Conservation (phyloP, 1,140 invertebrate species). For the Olivierus martensii region DNA sequence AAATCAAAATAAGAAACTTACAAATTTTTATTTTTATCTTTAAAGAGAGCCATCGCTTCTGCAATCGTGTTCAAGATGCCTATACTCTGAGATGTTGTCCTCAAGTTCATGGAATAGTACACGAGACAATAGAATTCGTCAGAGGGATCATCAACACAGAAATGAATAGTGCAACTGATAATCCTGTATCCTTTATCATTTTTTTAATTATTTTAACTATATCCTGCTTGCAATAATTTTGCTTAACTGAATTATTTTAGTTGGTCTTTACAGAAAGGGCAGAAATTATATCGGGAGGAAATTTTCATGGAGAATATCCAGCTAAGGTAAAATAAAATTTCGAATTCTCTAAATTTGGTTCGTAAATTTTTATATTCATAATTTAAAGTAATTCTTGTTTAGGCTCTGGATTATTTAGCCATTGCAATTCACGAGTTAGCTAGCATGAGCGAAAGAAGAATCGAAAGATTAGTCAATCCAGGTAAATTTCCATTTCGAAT, state of each 20-base stretch:
- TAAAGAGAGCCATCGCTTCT: slow-evolving; percentile 50
- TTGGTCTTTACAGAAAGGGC: slow-evolving; percentile 51
- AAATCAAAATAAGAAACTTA: too few species aligned
- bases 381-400: neutral
- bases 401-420: slow-evolving; percentile 51
- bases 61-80: slow-evolving; percentile 55
- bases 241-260: slow-evolving; percentile 23
- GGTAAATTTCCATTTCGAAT: slow-evolving; percentile 26
- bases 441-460: slow-evolving; percentile 53
- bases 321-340: slow-evolving; percentile 40
- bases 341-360: too few species aligned
- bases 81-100: slow-evolving; percentile 58
- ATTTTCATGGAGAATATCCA: slow-evolving; percentile 58
- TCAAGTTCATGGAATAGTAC: slow-evolving; percentile 50
- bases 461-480: slow-evolving; percentile 54
- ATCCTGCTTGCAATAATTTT: too few species aligned
- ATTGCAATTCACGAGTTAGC: slow-evolving; percentile 58
- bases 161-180: slow-evolving; percentile 59
- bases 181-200: slow-evolving; percentile 40
- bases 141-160: slow-evolving; percentile 45
- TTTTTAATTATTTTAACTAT: neutral
- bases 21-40: neutral
- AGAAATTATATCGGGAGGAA: slow-evolving; percentile 57
- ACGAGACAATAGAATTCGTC: slow-evolving; percentile 56
- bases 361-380: too few species aligned